Evolutionary conservation across 2,797 vertebrate species (phyloP).

Genomic region (Cichlasoma orientale): DNA sequence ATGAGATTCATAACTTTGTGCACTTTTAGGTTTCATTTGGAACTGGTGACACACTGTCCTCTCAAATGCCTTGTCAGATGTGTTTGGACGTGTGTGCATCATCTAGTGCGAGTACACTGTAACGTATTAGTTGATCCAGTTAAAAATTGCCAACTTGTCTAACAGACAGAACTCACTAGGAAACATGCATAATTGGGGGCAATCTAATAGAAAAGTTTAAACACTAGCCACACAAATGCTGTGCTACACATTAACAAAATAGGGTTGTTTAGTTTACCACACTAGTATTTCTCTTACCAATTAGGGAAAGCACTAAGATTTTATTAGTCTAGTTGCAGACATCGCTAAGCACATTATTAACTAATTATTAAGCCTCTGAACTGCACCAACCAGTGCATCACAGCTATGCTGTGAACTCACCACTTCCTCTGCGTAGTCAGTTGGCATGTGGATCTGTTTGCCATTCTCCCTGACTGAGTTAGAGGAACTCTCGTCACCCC

Average conservation of each 20-base stretch:
- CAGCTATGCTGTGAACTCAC: conserved; percentile 57
- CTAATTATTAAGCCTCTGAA: not conserved
- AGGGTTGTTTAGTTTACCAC: not conserved
- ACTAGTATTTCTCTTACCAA: not conserved
- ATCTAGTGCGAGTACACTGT: not conserved
- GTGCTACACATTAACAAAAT: not conserved
- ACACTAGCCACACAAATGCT: not conserved
- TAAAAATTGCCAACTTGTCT: not conserved
- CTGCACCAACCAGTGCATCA: too few species aligned
- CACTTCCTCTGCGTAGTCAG: conserved; percentile 94
- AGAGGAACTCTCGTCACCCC: conserved; percentile 84
- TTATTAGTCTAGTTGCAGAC: not conserved
- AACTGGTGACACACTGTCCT: not conserved
- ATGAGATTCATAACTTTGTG: not conserved
- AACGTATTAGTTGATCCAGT: not conserved
- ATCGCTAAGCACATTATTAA: not conserved
- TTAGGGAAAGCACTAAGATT: not conserved
- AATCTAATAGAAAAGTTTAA: not conserved
- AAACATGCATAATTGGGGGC: not conserved
- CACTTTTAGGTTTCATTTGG: not conserved
- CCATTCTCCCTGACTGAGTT: conserved; percentile 88
- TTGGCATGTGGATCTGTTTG: conserved; percentile 97
- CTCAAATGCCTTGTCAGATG: not conserved
- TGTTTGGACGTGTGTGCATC: not conserved
- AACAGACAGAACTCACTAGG: not conserved